A percentile compares a stretch with the other conserved stretches of the same genome.
These are phyloP conservation scores for Morelia viridis DNA, from an alignment of 2,797 vertebrate species.

Conservation along the genomic window DNA sequence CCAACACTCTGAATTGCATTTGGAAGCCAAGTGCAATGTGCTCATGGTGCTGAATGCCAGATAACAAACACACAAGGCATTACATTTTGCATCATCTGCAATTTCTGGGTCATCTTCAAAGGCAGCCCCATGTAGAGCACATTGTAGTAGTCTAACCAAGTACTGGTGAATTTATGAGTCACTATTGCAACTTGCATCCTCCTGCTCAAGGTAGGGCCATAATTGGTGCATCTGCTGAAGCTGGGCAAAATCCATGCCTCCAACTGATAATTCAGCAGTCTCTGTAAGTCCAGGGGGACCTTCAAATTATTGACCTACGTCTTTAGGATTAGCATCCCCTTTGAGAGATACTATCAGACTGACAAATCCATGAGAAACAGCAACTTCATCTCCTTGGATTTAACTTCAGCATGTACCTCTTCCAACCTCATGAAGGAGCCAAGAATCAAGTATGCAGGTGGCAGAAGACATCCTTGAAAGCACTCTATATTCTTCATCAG, in stretches of 20 bases:
- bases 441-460: neutral
- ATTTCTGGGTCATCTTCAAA: neutral
- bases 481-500: neutral
- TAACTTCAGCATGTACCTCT: neutral
- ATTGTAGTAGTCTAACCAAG: neutral
- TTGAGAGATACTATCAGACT: neutral
- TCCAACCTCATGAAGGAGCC: neutral
- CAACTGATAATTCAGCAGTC: neutral
- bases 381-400: neutral
- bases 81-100: neutral
- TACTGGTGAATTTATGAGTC: neutral
- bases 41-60: neutral
- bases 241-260: neutral
- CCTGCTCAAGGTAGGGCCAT: neutral
- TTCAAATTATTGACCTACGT: neutral
- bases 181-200: neutral
- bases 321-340: neutral
- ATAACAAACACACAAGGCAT: neutral
- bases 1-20: neutral
- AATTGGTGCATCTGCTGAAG: neutral
- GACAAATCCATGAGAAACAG: neutral
- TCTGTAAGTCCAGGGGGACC: neutral
- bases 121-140: neutral
- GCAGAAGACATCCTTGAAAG: neutral
- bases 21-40: neutral